Base-by-base conservation (phyloP, 92 coral and sea anemone genomes). In the Parazoanthus swiftii region DNA sequence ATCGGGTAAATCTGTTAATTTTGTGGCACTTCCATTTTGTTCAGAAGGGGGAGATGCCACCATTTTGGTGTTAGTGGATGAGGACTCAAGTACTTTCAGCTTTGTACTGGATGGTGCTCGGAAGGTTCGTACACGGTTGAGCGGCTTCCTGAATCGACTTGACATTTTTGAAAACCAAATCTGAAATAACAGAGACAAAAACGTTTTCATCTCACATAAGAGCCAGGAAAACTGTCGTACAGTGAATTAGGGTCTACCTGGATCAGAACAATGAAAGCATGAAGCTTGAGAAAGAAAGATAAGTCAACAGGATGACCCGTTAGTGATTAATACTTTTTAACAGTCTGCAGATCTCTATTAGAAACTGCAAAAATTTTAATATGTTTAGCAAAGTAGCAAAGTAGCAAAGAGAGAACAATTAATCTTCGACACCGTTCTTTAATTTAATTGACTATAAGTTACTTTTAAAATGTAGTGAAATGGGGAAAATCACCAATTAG, bases 111-210 rank as follows among this genome's bases (percentile, higher is more conserved):
- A 89, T 3, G 93, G 86, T 5, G 83, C 76, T 33, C 91, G 85
- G 20, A 91, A 80, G 36, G 94, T 91, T 66, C 97, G 95, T 18
- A 80, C 88, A 36, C 91, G 51, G 58, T 91, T 89, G 16, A 94
- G 81, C 84, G 8, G 8, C 1, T 91, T 93, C 29, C 93, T 92
- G 66, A 94, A 88, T 76, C 94, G 86, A 54, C 85, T 90, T 16
- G 98, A 93, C 91, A 94, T 85, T 86, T 93, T 91, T 8, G 95
- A 90, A 95, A 93, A 94, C 98, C 98, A 94, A 44, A 81, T 89
- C 95, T 93, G 70, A 29, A 44, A 65, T 80, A 5, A 35, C 15
- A 58, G 20, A 80, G 54, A 44, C 25, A 74, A 15, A 63, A 77
- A 15, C 74, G 0, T 33, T 0, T 35, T 63, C 26, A 63, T 21